phyloP scores from a whole-genome alignment of 2,113 vertebrate genomes.

The Megaleporinus macrocephalus region DNA sequence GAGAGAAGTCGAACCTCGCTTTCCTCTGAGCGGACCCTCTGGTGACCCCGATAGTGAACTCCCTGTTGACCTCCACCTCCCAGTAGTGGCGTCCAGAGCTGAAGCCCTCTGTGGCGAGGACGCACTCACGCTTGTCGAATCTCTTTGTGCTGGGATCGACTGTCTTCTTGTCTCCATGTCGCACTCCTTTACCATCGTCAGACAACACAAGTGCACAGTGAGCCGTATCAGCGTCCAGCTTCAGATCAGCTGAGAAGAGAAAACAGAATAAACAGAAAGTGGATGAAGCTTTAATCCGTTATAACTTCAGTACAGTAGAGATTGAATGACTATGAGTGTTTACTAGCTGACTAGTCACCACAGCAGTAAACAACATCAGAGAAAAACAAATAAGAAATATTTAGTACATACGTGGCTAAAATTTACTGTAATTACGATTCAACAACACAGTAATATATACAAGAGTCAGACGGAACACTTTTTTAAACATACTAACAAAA shows the following conservation, averaged over 20 bases:
- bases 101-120: constrained; percentile 18
- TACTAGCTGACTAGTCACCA: too few relatives aligned
- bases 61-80: constrained; percentile 40
- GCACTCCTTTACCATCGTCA: background rate
- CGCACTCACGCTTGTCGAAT: constrained; percentile 16
- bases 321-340: too few relatives aligned
- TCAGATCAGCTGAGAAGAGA: background rate
- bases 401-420: too few relatives aligned
- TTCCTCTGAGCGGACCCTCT: constrained; percentile 20
- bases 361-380: too few relatives aligned
- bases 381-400: too few relatives aligned
- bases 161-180: background rate
- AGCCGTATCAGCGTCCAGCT: constrained; percentile 4
- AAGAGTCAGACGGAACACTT: too few relatives aligned
- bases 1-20: constrained; percentile 14
- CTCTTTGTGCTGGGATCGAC: background rate
- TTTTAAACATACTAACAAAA: too few relatives aligned
- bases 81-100: constrained; percentile 37
- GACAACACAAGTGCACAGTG: background rate
- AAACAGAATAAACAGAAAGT: background rate
- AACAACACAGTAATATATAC: too few relatives aligned
- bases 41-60: constrained; percentile 38
- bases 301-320: too few relatives aligned
- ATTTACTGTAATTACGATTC: too few relatives aligned
- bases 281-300: too few relatives aligned